Conservation (phyloP, 2,113 vertebrate species). For the Glaucidium brasilianum region DNA sequence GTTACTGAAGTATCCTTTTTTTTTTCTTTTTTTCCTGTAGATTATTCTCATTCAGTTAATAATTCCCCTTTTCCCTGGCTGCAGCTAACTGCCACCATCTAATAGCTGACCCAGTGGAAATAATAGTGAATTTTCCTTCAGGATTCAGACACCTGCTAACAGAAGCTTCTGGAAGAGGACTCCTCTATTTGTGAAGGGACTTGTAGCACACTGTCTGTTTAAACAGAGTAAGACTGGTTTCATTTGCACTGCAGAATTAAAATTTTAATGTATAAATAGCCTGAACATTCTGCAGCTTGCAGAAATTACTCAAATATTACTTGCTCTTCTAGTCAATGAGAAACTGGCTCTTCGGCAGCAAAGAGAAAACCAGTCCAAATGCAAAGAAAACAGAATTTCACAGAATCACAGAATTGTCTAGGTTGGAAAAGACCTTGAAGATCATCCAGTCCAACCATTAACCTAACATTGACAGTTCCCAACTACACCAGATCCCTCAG, state of each 20-base stretch:
- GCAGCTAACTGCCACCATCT: background rate
- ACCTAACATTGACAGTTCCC: no score
- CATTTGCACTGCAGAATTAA: background rate
- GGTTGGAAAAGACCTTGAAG: no score
- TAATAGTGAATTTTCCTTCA: background rate
- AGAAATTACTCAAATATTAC: background rate
- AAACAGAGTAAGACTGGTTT: background rate
- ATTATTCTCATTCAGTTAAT: background rate
- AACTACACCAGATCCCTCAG: no score
- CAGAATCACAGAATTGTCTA: no score
- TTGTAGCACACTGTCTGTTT: background rate
- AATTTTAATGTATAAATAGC: background rate
- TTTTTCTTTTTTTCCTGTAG: background rate
- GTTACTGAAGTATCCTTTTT: background rate
- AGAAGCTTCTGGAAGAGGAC: background rate
- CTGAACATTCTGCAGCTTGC: background rate
- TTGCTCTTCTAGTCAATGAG: background rate
- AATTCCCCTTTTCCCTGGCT: background rate
- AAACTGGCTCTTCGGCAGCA: background rate
- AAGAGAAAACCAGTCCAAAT: background rate
- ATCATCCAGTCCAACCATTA: no score
- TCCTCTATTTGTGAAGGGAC: background rate
- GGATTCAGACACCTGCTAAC: background rate
- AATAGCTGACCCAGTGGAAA: background rate
- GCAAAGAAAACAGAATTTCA: constrained; percentile 25